Percentiles rank a stretch among this genome's conserved stretches.
phyloP scores from a whole-genome alignment of 53 echinoderm and acorn worm genomes.

The Apostichopus leukothele region DNA sequence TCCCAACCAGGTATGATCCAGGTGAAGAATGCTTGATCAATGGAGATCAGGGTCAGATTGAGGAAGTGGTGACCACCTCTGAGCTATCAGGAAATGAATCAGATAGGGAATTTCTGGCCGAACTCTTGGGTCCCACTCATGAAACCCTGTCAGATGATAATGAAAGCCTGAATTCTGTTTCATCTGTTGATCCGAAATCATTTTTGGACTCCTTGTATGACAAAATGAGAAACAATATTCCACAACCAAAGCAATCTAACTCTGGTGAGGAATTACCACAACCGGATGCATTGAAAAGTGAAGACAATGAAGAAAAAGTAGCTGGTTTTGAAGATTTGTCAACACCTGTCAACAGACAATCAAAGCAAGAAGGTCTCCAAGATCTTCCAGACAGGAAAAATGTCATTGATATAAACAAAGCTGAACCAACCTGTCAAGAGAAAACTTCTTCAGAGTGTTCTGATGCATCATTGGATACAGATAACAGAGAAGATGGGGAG shows the following conservation, averaged over 20 bases:
- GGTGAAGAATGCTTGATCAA: not conserved
- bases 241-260: no score
- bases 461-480: not conserved
- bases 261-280: not conserved
- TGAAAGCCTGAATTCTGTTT: no score
- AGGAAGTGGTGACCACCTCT: no score
- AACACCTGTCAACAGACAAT: not conserved
- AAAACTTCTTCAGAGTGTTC: no score
- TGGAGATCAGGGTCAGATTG: not conserved
- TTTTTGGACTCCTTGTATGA: no score
- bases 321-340: not conserved
- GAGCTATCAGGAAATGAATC: no score
- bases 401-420: not conserved
- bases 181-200: no score
- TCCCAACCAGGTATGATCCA: not conserved
- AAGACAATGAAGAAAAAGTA: not conserved
- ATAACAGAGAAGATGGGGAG: not conserved
- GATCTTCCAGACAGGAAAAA: not conserved
- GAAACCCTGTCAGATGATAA: no score
- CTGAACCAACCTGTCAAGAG: not conserved
- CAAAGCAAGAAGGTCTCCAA: not conserved
- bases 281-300: no score
- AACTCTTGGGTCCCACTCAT: no score
- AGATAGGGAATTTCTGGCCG: no score
- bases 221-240: no score